Evolutionary conservation across 30 jellyfish, hydroid and myxozoan genomes (phyloP).

Genomic region (Mastigias papua): DNA sequence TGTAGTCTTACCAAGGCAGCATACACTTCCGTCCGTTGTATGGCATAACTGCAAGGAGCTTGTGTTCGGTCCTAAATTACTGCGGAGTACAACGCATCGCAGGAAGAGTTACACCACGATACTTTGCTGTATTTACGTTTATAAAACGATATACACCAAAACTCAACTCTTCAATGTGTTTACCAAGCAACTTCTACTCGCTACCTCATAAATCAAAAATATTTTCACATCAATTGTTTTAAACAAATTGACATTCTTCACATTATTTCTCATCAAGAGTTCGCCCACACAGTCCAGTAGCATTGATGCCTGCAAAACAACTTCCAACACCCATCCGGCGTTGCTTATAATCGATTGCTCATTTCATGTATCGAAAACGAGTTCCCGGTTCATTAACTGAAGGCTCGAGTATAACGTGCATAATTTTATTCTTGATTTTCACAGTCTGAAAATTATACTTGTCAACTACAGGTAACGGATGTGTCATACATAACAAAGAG

Average conservation of each 20-base stretch:
- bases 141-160: not conserved
- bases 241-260: not conserved
- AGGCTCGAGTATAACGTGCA: not conserved
- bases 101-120: not conserved
- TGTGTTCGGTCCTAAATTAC: not conserved
- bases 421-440: not conserved
- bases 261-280: not conserved
- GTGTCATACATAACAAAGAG: too few relatives aligned
- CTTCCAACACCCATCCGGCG: constrained; percentile 64
- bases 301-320: constrained; percentile 1
- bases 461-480: too few relatives aligned
- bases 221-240: not conserved
- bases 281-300: constrained; percentile 42
- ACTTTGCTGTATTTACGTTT: not conserved
- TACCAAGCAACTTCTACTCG: not conserved
- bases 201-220: not conserved
- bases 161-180: not conserved
- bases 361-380: not conserved
- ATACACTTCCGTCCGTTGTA: not conserved
- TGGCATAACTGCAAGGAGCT: not conserved
- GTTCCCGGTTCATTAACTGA: not conserved
- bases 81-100: not conserved
- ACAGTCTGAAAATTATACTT: too few relatives aligned
- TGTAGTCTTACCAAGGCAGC: not conserved
- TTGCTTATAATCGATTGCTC: constrained; percentile 36